phyloP scores from a whole-genome alignment of 2,888 invertebrate genomes.

The Trachelus iudaicus region DNA sequence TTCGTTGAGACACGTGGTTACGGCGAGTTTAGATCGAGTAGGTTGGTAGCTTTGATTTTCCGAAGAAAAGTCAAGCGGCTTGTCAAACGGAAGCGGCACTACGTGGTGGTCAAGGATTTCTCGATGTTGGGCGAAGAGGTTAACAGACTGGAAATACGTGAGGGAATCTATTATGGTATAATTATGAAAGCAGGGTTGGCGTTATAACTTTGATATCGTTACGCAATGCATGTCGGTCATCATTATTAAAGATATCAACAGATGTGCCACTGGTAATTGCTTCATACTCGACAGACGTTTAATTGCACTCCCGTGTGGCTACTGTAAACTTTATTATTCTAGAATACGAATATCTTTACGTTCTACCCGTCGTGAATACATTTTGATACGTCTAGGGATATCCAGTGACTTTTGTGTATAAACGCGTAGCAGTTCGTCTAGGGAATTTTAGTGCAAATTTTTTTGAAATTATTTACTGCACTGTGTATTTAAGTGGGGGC shows the following conservation, averaged over 20 bases:
- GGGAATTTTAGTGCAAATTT: neutral
- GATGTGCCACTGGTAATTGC: slow-evolving; percentile 40
- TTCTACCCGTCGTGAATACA: neutral
- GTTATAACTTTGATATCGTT: slow-evolving; percentile 24
- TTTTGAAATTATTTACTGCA: neutral
- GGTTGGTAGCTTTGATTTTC: neutral
- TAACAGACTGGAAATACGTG: neutral
- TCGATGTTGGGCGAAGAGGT: neutral
- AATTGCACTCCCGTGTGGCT: slow-evolving; percentile 26
- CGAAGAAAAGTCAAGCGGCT: slow-evolving; percentile 5
- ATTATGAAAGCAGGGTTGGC: slow-evolving; percentile 20
- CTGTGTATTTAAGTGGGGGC: neutral
- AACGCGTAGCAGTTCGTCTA: neutral
- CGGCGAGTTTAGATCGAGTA: neutral
- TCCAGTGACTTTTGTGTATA: neutral
- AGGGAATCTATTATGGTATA: slow-evolving; percentile 3
- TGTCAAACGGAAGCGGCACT: slow-evolving; percentile 29
- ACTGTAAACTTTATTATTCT: neutral
- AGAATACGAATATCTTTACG: neutral
- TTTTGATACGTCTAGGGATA: neutral
- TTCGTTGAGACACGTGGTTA: neutral
- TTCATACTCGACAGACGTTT: slow-evolving; percentile 32
- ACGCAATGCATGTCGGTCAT: slow-evolving; percentile 4
- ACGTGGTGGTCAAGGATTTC: neutral
- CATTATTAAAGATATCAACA: slow-evolving; percentile 31